Conservation (phyloP, 2,113 vertebrate species). For the Toxotes jaculatrix region DNA sequence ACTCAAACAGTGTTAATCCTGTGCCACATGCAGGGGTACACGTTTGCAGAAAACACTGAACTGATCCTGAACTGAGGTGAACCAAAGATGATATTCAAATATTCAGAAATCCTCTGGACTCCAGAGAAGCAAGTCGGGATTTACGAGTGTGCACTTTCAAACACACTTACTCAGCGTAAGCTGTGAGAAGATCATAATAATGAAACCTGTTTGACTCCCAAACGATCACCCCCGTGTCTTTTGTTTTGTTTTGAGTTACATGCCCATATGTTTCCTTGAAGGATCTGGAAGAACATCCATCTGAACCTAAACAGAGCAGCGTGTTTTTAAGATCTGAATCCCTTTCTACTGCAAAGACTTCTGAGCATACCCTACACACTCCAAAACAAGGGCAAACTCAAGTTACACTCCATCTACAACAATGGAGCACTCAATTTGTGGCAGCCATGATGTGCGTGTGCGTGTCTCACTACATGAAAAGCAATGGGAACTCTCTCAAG, state of each 20-base stretch:
- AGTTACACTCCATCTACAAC: conserved; percentile 58
- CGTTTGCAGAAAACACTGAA: conserved; percentile 33
- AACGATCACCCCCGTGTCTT: conserved; percentile 67
- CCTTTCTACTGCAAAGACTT: conserved; percentile 71
- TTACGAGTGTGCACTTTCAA: conserved; percentile 46
- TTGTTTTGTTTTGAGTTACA: conserved; percentile 69
- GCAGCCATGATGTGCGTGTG: conserved; percentile 39
- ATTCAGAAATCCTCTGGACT: conserved; percentile 55
- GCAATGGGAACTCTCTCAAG: conserved; percentile 81
- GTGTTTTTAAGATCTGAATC: conserved; percentile 72
- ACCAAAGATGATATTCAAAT: conserved; percentile 63
- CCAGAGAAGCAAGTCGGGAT: conserved; percentile 39
- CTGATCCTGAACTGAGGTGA: conserved; percentile 52
- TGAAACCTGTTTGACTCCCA: conserved; percentile 71
- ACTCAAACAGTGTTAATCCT: conserved; percentile 59
- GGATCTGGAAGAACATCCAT: conserved; percentile 69
- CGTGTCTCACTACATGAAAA: conserved; percentile 65
- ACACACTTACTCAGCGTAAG: conserved; percentile 30
- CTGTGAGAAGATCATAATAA: conserved; percentile 58
- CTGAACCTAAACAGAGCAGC: conserved; percentile 66
- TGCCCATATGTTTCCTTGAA: conserved; percentile 79
- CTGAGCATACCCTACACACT: conserved; percentile 70
- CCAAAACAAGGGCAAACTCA: conserved; percentile 78
- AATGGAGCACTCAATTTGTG: conserved; percentile 57
- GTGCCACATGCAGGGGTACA: conserved; percentile 49